These are phyloP conservation scores for Ennomos erosarius DNA, from an alignment of 2,888 invertebrate species.

Conservation along the genomic window DNA sequence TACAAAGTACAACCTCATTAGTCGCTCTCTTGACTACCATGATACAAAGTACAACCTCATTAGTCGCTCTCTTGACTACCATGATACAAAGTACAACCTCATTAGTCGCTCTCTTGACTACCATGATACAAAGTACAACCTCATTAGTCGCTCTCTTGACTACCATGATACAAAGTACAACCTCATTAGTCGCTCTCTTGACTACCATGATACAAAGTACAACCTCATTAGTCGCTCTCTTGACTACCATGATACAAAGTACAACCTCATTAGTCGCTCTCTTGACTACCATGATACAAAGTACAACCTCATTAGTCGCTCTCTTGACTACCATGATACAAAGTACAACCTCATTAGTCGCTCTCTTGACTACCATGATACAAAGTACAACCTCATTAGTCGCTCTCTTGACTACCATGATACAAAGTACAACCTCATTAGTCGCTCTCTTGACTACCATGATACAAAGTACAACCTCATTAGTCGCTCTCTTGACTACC, in stretches of 20 bases:
- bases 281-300: slow-evolving; percentile 2
- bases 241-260: background rate
- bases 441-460: no score
- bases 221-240: no score
- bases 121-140: slow-evolving; percentile 5
- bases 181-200: background rate
- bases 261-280: no score
- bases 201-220: no score
- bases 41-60: no score
- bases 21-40: background rate
- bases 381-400: background rate
- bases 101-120: background rate
- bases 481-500: no score
- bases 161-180: background rate
- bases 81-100: background rate
- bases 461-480: no score
- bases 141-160: background rate
- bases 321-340: no score
- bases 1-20: background rate
- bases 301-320: background rate
- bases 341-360: no score
- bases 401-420: background rate
- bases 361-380: no score
- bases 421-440: no score
- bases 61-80: background rate